Percentiles rank a stretch among this genome's conserved stretches.
Evolutionary conservation across 2,797 vertebrate genomes (phyloP).

Genomic region (Protosalanx chinensis): DNA sequence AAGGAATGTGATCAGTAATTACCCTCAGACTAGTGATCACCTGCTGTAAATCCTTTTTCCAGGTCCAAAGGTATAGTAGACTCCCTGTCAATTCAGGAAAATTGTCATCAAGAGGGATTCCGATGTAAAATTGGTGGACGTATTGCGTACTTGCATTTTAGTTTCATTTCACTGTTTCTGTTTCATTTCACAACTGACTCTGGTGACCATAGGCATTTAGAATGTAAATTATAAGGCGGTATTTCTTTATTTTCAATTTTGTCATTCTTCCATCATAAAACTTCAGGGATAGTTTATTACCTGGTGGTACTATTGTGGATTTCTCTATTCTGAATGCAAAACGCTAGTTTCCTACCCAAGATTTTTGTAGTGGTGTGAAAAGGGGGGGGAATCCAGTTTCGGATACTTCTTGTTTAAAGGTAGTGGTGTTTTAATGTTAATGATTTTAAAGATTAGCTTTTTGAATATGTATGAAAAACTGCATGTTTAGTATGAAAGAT

Average conservation of each 20-base stretch:
- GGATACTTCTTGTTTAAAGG: constrained; percentile 68
- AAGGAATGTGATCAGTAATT: constrained; percentile 34
- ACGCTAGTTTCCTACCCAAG: constrained; percentile 88
- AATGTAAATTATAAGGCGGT: constrained; percentile 40
- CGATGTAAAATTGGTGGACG: not conserved
- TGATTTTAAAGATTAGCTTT: constrained; percentile 40
- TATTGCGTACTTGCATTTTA: not conserved
- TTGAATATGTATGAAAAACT: constrained; percentile 44
- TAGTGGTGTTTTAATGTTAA: constrained; percentile 38
- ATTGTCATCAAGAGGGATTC: not conserved
- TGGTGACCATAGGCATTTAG: constrained; percentile 18
- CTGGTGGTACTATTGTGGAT: constrained; percentile 52
- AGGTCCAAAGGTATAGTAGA: constrained; percentile 1
- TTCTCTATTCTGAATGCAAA: constrained; percentile 82
- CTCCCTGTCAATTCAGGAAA: constrained; percentile 1
- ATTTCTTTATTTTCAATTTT: constrained; percentile 38
- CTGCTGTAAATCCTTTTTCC: constrained; percentile 7
- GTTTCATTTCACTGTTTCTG: not conserved
- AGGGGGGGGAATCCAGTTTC: constrained; percentile 64
- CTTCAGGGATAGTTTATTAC: constrained; percentile 84
- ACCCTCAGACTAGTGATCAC: constrained; percentile 21
- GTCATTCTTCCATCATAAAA: constrained; percentile 77
- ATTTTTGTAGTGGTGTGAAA: constrained; percentile 64
- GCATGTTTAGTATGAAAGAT: constrained; percentile 53
- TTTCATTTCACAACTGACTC: not conserved